phyloP scores from a whole-genome alignment of 2,113 vertebrate genomes.

The Tonatia bakeri region DNA sequence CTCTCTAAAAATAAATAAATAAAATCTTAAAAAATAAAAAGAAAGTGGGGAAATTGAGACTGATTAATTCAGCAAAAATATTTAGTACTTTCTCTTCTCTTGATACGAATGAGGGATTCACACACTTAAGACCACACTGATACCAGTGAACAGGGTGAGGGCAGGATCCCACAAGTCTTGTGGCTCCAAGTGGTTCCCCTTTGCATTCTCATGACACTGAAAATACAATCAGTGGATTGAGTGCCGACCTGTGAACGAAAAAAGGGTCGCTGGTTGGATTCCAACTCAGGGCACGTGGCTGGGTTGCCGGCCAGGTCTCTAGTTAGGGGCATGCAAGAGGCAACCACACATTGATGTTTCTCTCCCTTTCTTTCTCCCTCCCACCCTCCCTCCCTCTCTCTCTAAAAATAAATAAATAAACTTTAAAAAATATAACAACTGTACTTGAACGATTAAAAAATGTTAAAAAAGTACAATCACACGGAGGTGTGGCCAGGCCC shows the following conservation, averaged over 20 bases:
- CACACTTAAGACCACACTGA: background rate
- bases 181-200: background rate
- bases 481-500: background rate
- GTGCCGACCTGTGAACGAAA: background rate
- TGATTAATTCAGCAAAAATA: background rate
- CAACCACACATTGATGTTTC: background rate
- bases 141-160: background rate
- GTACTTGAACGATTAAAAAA: too few species aligned
- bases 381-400: background rate
- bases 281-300: background rate
- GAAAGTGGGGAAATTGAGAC: background rate
- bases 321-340: background rate
- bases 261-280: background rate
- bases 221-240: background rate
- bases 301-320: background rate
- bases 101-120: background rate
- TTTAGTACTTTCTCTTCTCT: background rate
- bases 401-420: background rate
- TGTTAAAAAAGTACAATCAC: background rate
- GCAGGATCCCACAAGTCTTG: background rate
- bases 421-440: too few species aligned
- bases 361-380: background rate
- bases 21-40: too few species aligned
- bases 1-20: too few species aligned
- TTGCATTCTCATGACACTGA: background rate